Conservation (phyloP, 1,140 invertebrate species). For the Drosophila sturtevanti region DNA sequence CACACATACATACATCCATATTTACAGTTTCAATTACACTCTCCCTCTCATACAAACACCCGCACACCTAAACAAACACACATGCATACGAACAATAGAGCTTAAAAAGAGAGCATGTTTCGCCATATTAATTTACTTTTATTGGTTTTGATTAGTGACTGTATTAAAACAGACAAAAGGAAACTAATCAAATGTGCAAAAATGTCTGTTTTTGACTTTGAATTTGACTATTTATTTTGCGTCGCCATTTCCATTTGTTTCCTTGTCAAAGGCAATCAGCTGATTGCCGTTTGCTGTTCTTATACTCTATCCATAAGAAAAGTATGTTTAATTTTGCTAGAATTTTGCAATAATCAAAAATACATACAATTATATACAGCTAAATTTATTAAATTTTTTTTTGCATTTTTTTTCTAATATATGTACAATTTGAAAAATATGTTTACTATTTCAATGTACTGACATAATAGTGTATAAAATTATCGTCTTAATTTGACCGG, state of each 20-base stretch:
- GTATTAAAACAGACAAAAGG: constrained; percentile 4
- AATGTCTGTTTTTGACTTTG: constrained; percentile 29
- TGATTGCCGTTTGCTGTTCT: constrained; percentile 10
- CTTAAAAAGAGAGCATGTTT: constrained; percentile 26
- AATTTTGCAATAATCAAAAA: background rate
- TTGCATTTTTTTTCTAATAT: too few species aligned
- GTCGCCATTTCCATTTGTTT: constrained; percentile 44
- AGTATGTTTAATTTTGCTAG: background rate
- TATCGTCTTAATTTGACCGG: background rate
- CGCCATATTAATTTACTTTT: constrained; percentile 68
- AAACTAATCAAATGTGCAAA: constrained; percentile 31
- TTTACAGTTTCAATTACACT: constrained; percentile 24
- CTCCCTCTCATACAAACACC: constrained; percentile 35
- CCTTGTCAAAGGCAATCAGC: constrained; percentile 39
- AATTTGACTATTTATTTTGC: constrained; percentile 31
- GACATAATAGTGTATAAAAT: background rate
- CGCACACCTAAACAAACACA: constrained; percentile 20
- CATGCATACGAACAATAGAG: constrained; percentile 22
- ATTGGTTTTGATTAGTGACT: constrained; percentile 58
- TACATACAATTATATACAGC: too few species aligned
- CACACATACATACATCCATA: constrained; percentile 24
- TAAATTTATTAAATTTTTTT: too few species aligned
- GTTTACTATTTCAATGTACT: too few species aligned
- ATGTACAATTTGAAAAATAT: too few species aligned
- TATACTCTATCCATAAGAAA: background rate